These are phyloP conservation scores for Microcebus jonahi DNA, from an alignment of 2,113 vertebrate species.

Conservation along the genomic window DNA sequence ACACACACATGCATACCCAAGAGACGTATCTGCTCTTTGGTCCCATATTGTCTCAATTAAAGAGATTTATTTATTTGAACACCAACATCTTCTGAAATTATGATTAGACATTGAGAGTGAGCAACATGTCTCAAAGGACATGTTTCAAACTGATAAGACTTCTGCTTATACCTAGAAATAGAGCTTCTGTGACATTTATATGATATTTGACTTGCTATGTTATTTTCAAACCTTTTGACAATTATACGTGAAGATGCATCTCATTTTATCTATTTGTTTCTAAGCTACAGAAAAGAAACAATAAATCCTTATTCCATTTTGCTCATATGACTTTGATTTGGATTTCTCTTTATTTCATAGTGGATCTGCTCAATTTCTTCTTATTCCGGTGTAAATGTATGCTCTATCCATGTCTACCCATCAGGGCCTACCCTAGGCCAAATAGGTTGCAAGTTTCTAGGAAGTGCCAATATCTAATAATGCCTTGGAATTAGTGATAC, in stretches of 20 bases:
- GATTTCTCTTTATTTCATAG: background rate
- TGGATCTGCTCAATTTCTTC: background rate
- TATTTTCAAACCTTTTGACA: slow-evolving; percentile 22
- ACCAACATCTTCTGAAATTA: background rate
- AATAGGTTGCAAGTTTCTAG: background rate
- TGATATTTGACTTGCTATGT: background rate
- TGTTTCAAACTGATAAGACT: background rate
- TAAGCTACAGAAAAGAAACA: slow-evolving; percentile 14
- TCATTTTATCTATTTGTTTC: slow-evolving; percentile 42
- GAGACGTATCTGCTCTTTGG: background rate
- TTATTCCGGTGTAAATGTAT: background rate
- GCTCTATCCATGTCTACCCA: background rate
- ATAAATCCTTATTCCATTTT: background rate
- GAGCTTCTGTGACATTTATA: background rate
- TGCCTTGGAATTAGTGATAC: slow-evolving; percentile 33
- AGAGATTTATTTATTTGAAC: slow-evolving; percentile 8
- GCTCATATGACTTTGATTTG: background rate
- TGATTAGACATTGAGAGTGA: background rate
- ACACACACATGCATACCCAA: background rate
- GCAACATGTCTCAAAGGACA: background rate
- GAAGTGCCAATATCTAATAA: background rate
- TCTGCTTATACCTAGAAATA: background rate
- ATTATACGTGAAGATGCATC: background rate
- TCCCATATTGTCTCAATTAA: background rate
- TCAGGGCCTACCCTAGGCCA: background rate